Percentiles rank a stretch among this genome's conserved stretches.
These are phyloP conservation scores for Amaurobius ferox DNA, from an alignment of 2,888 invertebrate genomes.

Conservation along the genomic window DNA sequence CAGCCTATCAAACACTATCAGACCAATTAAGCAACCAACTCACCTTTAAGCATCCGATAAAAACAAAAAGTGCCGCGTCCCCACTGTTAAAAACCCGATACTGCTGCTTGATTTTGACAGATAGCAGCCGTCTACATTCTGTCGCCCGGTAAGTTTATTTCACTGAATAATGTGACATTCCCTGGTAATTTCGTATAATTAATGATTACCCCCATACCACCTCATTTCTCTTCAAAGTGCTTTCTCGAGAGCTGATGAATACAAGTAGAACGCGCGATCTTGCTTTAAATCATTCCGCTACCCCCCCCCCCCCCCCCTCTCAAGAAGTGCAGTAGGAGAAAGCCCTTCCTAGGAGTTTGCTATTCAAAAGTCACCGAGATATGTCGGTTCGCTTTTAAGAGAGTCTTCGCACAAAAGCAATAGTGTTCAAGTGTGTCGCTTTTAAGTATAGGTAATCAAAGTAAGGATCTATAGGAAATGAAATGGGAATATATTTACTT, in stretches of 20 bases:
- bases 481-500: no score
- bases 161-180: conserved; percentile 56
- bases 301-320: not conserved
- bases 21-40: no score
- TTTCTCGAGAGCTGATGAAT: conserved; percentile 51
- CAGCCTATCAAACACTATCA: no score
- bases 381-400: not conserved
- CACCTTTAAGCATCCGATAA: no score
- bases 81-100: no score
- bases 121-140: conserved; percentile 34
- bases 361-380: not conserved
- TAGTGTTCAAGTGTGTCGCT: no score
- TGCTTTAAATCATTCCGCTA: conserved; percentile 30
- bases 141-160: conserved; percentile 44
- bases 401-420: not conserved
- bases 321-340: no score
- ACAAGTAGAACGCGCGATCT: conserved; percentile 28
- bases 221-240: not conserved
- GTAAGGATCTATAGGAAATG: no score
- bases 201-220: conserved; percentile 31
- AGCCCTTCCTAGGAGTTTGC: not conserved
- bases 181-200: conserved; percentile 64
- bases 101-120: conserved; percentile 47
- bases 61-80: no score
- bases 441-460: no score